These are phyloP conservation scores for Hypsibius dujardini DNA, from an alignment of 1,140 invertebrate genomes.

Conservation along the genomic window DNA sequence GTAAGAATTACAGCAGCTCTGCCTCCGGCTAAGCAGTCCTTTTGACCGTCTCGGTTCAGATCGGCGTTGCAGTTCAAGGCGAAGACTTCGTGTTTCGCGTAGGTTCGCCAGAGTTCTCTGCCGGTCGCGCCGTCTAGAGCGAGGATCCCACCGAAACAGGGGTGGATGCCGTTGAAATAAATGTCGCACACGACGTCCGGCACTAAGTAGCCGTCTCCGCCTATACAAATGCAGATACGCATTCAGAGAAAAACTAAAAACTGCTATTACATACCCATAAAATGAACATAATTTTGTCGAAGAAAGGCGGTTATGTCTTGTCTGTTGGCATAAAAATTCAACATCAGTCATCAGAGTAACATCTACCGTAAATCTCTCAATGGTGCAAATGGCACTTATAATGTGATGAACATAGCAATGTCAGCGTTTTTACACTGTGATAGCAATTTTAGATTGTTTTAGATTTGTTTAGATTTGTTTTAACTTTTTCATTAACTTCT, in stretches of 20 bases:
- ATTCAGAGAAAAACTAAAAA: background rate
- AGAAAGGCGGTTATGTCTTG: background rate
- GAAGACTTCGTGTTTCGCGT: constrained; percentile 53
- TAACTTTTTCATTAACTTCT: no score
- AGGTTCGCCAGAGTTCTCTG: constrained; percentile 53
- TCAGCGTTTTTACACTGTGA: no score
- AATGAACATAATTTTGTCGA: background rate
- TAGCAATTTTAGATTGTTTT: no score
- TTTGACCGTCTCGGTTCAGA: constrained; percentile 47
- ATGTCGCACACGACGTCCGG: constrained; percentile 43
- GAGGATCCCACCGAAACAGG: constrained; percentile 56
- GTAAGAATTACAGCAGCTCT: constrained; percentile 44
- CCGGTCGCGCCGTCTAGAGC: constrained; percentile 55
- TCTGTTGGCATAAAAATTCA: no score
- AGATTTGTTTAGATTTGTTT: no score
- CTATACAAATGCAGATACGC: constrained; percentile 25
- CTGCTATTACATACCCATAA: constrained; percentile 19
- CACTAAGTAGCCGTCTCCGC: constrained; percentile 37
- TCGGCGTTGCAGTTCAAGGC: constrained; percentile 54
- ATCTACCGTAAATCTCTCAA: no score
- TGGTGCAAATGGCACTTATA: no score
- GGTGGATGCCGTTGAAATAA: constrained; percentile 43
- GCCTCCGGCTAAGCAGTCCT: constrained; percentile 55
- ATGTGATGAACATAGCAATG: no score
- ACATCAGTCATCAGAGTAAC: no score